Evolutionary conservation across 1,140 invertebrate genomes (phyloP).

Genomic region (Aphelinus certus): DNA sequence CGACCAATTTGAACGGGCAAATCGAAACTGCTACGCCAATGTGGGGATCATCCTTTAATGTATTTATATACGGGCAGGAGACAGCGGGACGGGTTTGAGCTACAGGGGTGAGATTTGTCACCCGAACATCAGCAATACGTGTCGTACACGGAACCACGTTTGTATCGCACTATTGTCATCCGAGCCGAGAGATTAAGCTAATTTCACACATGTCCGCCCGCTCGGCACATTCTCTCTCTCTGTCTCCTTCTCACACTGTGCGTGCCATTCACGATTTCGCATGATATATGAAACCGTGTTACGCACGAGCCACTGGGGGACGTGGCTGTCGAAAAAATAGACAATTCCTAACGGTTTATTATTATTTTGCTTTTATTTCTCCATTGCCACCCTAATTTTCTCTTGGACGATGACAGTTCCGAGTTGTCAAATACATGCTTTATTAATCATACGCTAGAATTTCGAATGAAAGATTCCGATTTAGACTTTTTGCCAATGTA

Average conservation of each 20-base stretch:
- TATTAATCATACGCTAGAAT: no score
- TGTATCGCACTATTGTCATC: slow-evolving; percentile 66
- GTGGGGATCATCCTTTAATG: slow-evolving; percentile 65
- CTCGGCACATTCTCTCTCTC: slow-evolving; percentile 40
- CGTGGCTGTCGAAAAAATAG: slow-evolving; percentile 17
- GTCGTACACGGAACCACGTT: slow-evolving; percentile 60
- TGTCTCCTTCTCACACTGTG: slow-evolving; percentile 30
- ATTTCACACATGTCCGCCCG: slow-evolving; percentile 67
- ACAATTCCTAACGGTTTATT: slow-evolving; percentile 30
- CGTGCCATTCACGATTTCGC: slow-evolving; percentile 46
- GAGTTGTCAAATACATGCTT: no score
- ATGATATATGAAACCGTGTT: slow-evolving; percentile 46
- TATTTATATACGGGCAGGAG: slow-evolving; percentile 63
- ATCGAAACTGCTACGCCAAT: slow-evolving; percentile 50
- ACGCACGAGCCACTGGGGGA: neutral
- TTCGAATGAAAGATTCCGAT: no score
- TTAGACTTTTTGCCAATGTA: no score
- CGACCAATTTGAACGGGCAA: slow-evolving; percentile 28
- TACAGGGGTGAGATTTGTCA: slow-evolving; percentile 63
- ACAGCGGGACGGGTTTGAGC: slow-evolving; percentile 47
- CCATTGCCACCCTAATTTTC: neutral
- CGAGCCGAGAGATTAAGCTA: slow-evolving; percentile 67
- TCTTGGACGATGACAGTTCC: no score
- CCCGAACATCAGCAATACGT: slow-evolving; percentile 52
- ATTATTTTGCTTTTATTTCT: slow-evolving; percentile 22